Percentiles rank a stretch among this genome's conserved stretches.
Conservation (phyloP, 2,113 vertebrate species). For the Cyprinodon brontotheroides region DNA sequence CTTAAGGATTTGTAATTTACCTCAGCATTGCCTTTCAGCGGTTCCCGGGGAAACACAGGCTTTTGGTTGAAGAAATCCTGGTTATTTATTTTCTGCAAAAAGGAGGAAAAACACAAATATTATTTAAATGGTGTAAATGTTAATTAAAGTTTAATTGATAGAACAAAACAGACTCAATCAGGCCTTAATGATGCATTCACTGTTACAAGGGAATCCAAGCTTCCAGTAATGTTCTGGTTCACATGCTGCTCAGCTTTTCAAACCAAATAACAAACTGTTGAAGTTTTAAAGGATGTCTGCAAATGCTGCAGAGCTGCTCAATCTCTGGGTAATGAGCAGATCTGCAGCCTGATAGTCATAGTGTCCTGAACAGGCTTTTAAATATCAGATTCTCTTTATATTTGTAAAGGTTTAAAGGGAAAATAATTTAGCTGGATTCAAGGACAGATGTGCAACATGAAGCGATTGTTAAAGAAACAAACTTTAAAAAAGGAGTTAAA, state of each 20-base stretch:
- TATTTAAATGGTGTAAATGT: neutral
- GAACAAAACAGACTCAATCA: neutral
- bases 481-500: neutral
- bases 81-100: constrained; percentile 34
- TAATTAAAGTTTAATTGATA: neutral
- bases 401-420: neutral
- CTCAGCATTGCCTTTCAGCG: neutral
- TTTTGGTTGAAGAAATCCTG: neutral
- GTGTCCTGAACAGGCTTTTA: neutral
- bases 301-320: neutral
- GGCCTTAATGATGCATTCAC: neutral
- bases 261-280: neutral
- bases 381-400: neutral
- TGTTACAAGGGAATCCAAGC: neutral
- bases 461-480: neutral
- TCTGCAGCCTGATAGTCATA: neutral
- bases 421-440: neutral
- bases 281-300: constrained; percentile 10
- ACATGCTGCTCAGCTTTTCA: neutral
- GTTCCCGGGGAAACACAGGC: constrained; percentile 36
- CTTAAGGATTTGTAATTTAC: constrained; percentile 15
- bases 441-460: neutral
- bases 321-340: neutral
- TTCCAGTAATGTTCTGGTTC: too few species aligned
- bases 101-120: neutral